phyloP scores from a whole-genome alignment of 2,113 vertebrate species.

The Peromyscus leucopus region DNA sequence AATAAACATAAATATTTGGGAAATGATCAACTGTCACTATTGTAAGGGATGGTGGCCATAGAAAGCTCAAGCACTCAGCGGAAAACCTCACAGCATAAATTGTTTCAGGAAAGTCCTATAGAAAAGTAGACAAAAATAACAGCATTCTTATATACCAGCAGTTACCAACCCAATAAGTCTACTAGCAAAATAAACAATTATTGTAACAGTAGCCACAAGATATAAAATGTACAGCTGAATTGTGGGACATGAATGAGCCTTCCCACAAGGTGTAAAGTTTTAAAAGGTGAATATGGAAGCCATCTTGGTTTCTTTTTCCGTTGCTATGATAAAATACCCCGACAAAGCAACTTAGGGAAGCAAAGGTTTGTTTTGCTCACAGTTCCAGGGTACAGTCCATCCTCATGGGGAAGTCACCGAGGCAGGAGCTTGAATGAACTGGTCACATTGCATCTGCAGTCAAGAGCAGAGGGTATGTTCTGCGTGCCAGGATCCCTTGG shows the following conservation, averaged over 20 bases:
- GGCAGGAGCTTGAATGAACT: background rate
- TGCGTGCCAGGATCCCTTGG: background rate
- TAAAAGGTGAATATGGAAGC: background rate
- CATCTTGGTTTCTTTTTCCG: background rate
- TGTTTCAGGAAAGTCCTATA: background rate
- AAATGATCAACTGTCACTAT: conserved; percentile 18
- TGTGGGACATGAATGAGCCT: conserved; percentile 4
- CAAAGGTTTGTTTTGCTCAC: background rate
- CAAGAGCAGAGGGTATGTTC: background rate
- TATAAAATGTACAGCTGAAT: background rate
- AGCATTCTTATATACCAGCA: background rate
- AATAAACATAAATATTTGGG: background rate
- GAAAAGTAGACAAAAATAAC: background rate
- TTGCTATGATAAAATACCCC: background rate
- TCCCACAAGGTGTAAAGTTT: background rate
- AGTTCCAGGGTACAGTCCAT: background rate
- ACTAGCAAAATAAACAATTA: conserved; percentile 28
- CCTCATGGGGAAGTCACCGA: background rate
- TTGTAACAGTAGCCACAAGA: background rate
- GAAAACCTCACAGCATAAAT: conserved; percentile 22
- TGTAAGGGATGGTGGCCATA: background rate
- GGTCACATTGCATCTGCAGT: background rate
- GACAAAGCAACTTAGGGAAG: background rate
- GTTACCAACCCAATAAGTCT: background rate
- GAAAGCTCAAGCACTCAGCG: conserved; percentile 25